Percentiles rank a stretch among this genome's conserved stretches.
Evolutionary conservation across 2,113 vertebrate species (phyloP).

Genomic region (Salvelinus alpinus): DNA sequence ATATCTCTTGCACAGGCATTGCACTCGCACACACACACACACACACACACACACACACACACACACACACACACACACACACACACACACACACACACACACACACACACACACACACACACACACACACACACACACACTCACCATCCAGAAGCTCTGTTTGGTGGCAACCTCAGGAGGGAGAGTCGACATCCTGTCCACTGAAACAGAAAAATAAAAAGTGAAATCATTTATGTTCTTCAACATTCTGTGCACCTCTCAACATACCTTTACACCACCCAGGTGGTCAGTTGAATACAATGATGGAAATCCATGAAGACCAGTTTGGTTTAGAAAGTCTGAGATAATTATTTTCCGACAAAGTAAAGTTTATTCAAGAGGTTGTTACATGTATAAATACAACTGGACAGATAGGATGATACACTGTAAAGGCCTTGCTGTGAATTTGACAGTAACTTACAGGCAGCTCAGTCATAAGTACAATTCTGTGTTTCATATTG

Average conservation of each 20-base stretch:
- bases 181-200: slow-evolving; percentile 65
- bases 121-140: not conserved
- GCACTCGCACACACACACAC: not conserved
- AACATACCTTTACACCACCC: not conserved
- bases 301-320: not conserved
- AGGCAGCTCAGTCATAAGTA: too few species aligned
- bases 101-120: not conserved
- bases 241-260: not conserved
- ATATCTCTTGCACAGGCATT: too few species aligned
- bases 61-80: not conserved
- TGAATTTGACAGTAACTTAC: too few species aligned
- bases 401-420: not conserved
- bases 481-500: too few species aligned
- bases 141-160: slow-evolving; percentile 76
- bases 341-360: too few species aligned
- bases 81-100: not conserved
- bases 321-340: too few species aligned
- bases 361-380: too few species aligned
- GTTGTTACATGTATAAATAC: not conserved
- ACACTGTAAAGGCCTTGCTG: not conserved
- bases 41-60: not conserved
- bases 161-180: slow-evolving; percentile 51
- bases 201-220: slow-evolving; percentile 39
- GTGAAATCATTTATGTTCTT: not conserved
- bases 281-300: not conserved